Conservation (phyloP, 2,113 vertebrate genomes). For the Actenoides hombroni region DNA sequence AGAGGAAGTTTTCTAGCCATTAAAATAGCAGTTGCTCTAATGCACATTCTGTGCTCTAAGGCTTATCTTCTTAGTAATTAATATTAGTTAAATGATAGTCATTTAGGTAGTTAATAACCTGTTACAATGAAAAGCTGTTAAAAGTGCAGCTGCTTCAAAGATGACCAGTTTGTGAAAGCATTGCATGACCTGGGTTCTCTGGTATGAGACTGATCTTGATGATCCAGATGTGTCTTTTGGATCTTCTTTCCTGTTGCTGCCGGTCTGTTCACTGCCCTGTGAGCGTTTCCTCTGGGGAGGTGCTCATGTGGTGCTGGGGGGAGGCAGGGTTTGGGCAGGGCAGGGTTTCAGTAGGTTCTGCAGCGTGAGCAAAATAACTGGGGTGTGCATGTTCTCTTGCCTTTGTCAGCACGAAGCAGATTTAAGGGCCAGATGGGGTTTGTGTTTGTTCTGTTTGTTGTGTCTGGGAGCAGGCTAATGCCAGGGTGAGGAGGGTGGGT, state of each 20-base stretch:
- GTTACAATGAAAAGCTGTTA: not conserved
- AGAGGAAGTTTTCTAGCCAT: not conserved
- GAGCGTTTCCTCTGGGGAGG: not conserved
- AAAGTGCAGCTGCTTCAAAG: not conserved
- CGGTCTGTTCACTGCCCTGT: not conserved
- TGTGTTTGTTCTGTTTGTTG: not conserved
- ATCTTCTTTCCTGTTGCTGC: not conserved
- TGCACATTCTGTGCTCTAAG: not conserved
- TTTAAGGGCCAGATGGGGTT: not conserved
- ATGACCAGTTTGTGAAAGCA: not conserved
- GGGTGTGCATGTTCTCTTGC: fast-evolving
- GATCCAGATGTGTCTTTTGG: not conserved
- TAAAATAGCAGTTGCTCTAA: not conserved
- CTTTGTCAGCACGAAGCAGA: not conserved
- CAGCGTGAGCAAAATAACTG: not conserved
- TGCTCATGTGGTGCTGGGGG: not conserved
- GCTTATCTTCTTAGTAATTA: not conserved
- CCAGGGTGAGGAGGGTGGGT: not conserved
- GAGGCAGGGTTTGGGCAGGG: not conserved
- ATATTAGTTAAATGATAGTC: not conserved
- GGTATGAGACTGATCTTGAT: not conserved
- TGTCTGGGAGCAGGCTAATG: not conserved
- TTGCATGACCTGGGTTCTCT: not conserved
- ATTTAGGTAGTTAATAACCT: not conserved
- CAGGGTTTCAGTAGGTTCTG: not conserved